Percentiles rank a stretch among this genome's conserved stretches.
phyloP scores from a whole-genome alignment of 1,140 invertebrate species.

The Bombus ignitus region DNA sequence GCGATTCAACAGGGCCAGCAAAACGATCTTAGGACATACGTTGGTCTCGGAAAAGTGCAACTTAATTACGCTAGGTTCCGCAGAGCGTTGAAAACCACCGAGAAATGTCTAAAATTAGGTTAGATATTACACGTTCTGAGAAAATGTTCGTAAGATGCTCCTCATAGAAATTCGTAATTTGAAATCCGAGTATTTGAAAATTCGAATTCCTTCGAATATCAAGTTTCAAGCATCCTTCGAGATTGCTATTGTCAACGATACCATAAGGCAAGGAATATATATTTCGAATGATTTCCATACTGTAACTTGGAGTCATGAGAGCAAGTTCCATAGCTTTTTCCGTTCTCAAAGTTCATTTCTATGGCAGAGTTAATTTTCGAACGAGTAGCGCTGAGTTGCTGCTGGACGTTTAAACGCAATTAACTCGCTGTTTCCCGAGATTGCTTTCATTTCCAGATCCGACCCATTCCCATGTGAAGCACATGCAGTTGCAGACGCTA shows the following conservation, averaged over 20 bases:
- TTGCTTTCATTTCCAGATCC: constrained; percentile 39
- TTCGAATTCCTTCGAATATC: too few species aligned
- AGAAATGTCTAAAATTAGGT: constrained; percentile 73
- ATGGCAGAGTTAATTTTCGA: neutral
- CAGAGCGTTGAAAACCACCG: constrained; percentile 58
- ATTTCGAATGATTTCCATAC: too few species aligned
- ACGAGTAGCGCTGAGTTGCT: too few species aligned
- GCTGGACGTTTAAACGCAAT: neutral
- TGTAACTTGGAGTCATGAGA: too few species aligned
- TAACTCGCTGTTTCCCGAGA: neutral
- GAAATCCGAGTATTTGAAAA: too few species aligned
- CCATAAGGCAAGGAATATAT: too few species aligned
- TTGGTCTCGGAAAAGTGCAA: constrained; percentile 66
- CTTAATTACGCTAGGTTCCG: constrained; percentile 63
- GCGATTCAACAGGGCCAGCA: constrained; percentile 55
- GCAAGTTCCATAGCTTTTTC: too few species aligned
- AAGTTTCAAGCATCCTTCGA: too few species aligned
- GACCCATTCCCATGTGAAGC: constrained; percentile 61
- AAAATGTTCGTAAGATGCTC: too few species aligned
- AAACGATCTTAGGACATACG: constrained; percentile 67
- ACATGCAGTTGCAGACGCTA: constrained; percentile 67
- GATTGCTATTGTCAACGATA: too few species aligned
- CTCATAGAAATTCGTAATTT: too few species aligned
- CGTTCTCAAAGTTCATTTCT: neutral
- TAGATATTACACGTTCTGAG: neutral